Base-by-base conservation (phyloP, 2,113 vertebrate species). In the Tyrannus savana region DNA sequence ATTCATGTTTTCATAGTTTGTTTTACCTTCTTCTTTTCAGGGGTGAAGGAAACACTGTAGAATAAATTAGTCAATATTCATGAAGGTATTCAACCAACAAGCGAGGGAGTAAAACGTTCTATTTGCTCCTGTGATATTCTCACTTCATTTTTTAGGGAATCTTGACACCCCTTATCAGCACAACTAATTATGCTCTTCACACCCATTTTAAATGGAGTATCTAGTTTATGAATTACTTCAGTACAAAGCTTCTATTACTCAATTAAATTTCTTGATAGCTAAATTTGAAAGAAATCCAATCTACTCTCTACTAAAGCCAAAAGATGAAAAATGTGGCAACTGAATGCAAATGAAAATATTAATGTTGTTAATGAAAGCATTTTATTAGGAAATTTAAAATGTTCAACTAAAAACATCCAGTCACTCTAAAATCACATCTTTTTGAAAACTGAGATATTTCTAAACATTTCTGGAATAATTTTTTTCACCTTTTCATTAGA, bases 231-330 rank as follows among this genome's bases (percentile, higher is more conserved):
- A 93, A 83, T 71, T 17, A 60, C 35, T 89, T 72, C 33, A 90
- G 52, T 63, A 73, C 24, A 90, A 92, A 78, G 52, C 21, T 84
- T 78, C 60, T 80, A 56, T 19, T 31, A 47, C 56, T 87, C 86
- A 90, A 28, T 94, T 88, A 74, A 74, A 67, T 50, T 78, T 80
- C 46, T 73, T 50, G 55, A 81, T 52, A 77, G 47, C 7, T 75
- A 76, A 71, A 89, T 86, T 81, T 80, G 42, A 92, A 95, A 84
- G 42, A 84, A 86, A 89, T 74, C 14, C 37, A 74, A 78, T 62
- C 27, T 66, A 86, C 9, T 23, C 10, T 19, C 27, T 81, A 75
- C 15, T 47, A 67, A 90, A 66, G 18, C 16, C 44, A 59, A 75
- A 62, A 79, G 18, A 72, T 55, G 31, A 81, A 63, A 88, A 84